These are phyloP conservation scores for Magallana angulata DNA, from an alignment of 1,140 invertebrate species.

Conservation along the genomic window DNA sequence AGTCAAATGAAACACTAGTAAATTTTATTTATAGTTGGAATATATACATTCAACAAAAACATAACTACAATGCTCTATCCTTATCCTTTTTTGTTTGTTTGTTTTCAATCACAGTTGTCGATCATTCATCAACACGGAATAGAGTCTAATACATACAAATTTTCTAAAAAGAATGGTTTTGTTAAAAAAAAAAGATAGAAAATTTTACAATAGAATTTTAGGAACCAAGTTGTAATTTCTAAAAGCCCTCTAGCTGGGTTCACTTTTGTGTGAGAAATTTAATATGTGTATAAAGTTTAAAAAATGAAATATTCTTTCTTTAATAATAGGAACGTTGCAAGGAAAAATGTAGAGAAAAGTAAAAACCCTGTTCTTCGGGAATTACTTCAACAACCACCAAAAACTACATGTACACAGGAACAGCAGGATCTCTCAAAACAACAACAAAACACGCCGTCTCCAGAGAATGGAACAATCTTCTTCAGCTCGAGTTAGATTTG, in stretches of 20 bases:
- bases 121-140: background rate
- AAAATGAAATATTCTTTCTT: too few species aligned
- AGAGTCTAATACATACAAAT: background rate
- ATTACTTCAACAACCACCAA: too few species aligned
- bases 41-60: slow-evolving; percentile 7
- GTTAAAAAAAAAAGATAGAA: background rate
- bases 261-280: background rate
- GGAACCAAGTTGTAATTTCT: background rate
- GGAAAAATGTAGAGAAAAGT: too few species aligned
- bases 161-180: background rate
- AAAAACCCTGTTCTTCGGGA: too few species aligned
- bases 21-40: background rate
- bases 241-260: background rate
- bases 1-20: too few species aligned
- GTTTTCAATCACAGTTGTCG: slow-evolving; percentile 4
- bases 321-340: too few species aligned
- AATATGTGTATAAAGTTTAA: too few species aligned
- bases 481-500: background rate
- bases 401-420: background rate
- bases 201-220: background rate
- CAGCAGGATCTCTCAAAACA: background rate
- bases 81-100: background rate
- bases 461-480: background rate
- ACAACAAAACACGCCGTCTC: background rate
- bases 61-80: background rate